Evolutionary conservation across 2,888 invertebrate genomes (phyloP), one percentile per base, ranked within the genome.

Genomic region (Hipparchia sbordonii): DNA sequence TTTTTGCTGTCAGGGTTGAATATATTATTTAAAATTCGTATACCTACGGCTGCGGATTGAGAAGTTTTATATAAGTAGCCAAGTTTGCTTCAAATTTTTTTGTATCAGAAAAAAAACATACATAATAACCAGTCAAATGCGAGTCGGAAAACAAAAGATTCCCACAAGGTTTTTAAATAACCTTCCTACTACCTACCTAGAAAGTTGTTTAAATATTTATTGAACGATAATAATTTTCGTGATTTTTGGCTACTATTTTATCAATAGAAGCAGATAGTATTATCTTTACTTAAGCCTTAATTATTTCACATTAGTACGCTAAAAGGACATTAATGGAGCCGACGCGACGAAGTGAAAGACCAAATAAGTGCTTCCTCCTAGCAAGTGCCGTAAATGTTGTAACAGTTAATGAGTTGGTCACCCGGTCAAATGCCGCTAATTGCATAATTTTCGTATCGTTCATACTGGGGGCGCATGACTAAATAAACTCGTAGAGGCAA

Each of bases 361-460:
- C 4, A 60, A 60, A 57, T 57, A 57, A 57, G 6, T 12, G 23
- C 39, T 60, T 60, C 59, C 59, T 4, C 10, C 10, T 12, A 33
- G 13, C 7, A 46, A 8, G 46, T 62, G 62, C n/a, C 8, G 13
- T 46, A 62, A 62, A 60, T 60, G 59, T 60, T 39, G 59, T 48
- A 48, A 46, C 48, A 63, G 63, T 65, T 63, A 63, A 70, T 45
- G 59, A 71, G 56, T 65, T 65, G 56, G 57, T 70, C 70, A 71
- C 71, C 71, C 66, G 67, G 71, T 71, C 67, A 71, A 67, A 59
- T 71, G 61, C 48, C 23, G 10, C 46, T 68, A 51, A 72, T 72
- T 54, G 51, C 51, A 57, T 63, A 57, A 65, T 69, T 72, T 65
- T 71, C 66, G 61, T 70, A 48, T 61, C 61, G 59, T 13, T 39